Evolutionary conservation across 1,140 invertebrate genomes (phyloP), one percentile per base, ranked within the genome.

Genomic region (Drosophila nasuta): DNA sequence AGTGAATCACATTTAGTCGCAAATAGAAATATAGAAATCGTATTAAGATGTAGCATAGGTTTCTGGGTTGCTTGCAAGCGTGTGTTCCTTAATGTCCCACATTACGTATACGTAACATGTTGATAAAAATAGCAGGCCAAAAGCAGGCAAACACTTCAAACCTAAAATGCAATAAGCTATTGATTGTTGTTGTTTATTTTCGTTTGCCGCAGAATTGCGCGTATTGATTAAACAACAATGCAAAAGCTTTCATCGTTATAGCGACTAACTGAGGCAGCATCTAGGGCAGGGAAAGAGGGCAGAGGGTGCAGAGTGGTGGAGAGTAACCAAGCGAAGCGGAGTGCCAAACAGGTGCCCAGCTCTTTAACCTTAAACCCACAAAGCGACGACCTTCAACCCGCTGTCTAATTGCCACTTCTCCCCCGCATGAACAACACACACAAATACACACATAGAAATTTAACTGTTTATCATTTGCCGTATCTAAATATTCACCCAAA

Each of bases 211-310:
- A 52, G 52, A 73, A 51, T 48, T 41, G 60, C 69, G 69, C 74
- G 74, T 76, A 76, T 76, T 76, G 74, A 76, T 76, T 76, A 62
- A 76, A 76, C 74, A 76, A 76, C 67, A 76, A 72, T 54, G 68
- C 58, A 33, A 41, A 54, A 38, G 41, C 54, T 28, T 30, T 48
- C 54, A 76, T 76, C 15, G 74, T 76, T 76, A 76, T 76, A 76
- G 74, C 62, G 68, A 76, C 74, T 72, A 52, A 8, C 33, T 33
- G 33, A 10, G 35, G 7, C 35, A 38, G 35, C 35, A 25, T 25
- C 20, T 25, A 25, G 20, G 2, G 3, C 1, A 20, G 43, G n/a
- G 0, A 48, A 25, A 46, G 43, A 17, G 2, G 1, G 17, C 20
- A 1, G n/a, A 10, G 35, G n/a, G n/a, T 7, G 5, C 11, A 28